phyloP scores from a whole-genome alignment of 2,888 invertebrate genomes.

The Lingula anatina region DNA sequence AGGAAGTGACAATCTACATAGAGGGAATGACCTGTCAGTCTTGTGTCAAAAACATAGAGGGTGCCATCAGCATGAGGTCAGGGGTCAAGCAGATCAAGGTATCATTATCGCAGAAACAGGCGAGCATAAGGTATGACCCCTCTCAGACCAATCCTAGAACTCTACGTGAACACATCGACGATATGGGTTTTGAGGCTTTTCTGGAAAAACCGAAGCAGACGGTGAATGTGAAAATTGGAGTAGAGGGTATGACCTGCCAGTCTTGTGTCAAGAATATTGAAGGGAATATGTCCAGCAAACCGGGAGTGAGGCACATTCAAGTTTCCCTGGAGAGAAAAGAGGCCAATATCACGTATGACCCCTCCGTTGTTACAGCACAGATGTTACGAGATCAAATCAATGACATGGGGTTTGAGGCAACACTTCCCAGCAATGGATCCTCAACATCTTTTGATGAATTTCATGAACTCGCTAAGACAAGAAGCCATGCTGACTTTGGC shows the following conservation, averaged over 20 bases:
- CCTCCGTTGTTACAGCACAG: slow-evolving; percentile 59
- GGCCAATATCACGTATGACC: slow-evolving; percentile 58
- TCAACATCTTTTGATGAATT: slow-evolving; percentile 20
- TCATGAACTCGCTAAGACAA: slow-evolving; percentile 18
- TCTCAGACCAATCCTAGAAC: slow-evolving; percentile 18
- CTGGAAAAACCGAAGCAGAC: slow-evolving; percentile 8
- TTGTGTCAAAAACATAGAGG: slow-evolving; percentile 42
- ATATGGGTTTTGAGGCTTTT: slow-evolving; percentile 45
- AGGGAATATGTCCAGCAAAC: slow-evolving; percentile 70
- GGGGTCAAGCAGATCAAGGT: slow-evolving; percentile 68
- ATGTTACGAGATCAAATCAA: slow-evolving; percentile 69
- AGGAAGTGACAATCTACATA: slow-evolving; percentile 19
- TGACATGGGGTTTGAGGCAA: slow-evolving; percentile 82
- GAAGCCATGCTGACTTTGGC: background rate
- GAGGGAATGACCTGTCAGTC: slow-evolving; percentile 48
- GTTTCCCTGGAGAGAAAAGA: slow-evolving; percentile 50
- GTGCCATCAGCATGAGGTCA: slow-evolving; percentile 72
- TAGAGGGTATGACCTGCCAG: slow-evolving; percentile 47
- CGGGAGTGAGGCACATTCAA: slow-evolving; percentile 69
- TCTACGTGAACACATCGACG: slow-evolving; percentile 58
- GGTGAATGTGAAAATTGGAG: slow-evolving; percentile 19
- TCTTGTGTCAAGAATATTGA: slow-evolving; percentile 44
- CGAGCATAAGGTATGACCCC: slow-evolving; percentile 26
- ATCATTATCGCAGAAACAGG: slow-evolving; percentile 42
- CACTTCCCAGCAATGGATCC: slow-evolving; percentile 42